Evolutionary conservation across 2,797 vertebrate species (phyloP).

Genomic region (Poecilia velifera): DNA sequence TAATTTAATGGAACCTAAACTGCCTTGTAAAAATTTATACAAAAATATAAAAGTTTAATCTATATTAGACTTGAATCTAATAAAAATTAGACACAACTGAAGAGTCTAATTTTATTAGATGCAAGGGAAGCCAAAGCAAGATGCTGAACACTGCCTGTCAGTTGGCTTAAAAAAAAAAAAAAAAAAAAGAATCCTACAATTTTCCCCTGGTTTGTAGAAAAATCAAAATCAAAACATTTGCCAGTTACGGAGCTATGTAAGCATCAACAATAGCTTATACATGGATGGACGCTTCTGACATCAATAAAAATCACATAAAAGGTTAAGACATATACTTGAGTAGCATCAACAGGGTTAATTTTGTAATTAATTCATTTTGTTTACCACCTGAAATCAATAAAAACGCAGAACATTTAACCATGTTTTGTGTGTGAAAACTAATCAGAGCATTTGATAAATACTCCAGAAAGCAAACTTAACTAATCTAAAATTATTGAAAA

Average conservation of each 20-base stretch:
- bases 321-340: neutral
- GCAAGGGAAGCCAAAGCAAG: neutral
- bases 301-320: neutral
- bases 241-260: too few relatives aligned
- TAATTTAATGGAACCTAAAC: too few relatives aligned
- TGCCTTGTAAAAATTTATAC: too few relatives aligned
- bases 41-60: too few relatives aligned
- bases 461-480: neutral
- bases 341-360: neutral
- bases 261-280: neutral
- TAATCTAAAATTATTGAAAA: neutral
- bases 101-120: too few relatives aligned
- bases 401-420: neutral
- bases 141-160: conserved; percentile 2
- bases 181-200: neutral
- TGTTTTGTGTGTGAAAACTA: neutral
- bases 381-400: neutral
- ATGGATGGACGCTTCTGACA: neutral
- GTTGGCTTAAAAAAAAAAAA: neutral
- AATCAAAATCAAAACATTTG: neutral
- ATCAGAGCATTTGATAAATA: neutral
- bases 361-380: neutral
- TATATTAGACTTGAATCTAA: too few relatives aligned
- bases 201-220: neutral
- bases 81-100: neutral